Conservation (phyloP, 53 echinoderm and acorn worm genomes). For the Antedon mediterranea region DNA sequence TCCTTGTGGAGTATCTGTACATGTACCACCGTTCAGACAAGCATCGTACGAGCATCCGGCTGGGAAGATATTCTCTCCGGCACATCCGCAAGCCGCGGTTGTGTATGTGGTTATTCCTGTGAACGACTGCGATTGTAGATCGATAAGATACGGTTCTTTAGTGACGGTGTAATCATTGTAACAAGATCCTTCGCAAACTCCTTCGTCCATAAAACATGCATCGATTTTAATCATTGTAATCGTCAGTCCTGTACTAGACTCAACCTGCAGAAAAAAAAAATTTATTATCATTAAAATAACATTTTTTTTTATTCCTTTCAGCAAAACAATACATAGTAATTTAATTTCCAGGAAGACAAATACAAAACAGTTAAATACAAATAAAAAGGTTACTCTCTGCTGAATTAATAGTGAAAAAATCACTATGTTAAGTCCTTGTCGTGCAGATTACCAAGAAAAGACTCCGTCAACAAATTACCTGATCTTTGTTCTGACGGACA, state of each 20-base stretch:
- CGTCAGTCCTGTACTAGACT: conserved; percentile 29
- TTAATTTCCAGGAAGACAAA: too few relatives aligned
- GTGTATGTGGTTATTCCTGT: conserved; percentile 58
- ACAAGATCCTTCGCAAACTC: conserved; percentile 82
- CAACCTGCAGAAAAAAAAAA: conserved; percentile 33
- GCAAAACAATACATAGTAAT: too few relatives aligned
- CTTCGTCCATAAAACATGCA: conserved; percentile 50
- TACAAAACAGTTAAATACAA: too few relatives aligned
- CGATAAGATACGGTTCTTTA: conserved; percentile 52
- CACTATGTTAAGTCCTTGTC: too few relatives aligned
- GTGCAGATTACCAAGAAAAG: too few relatives aligned
- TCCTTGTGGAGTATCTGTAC: conserved; percentile 46
- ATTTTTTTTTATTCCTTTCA: too few relatives aligned
- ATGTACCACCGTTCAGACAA: conserved; percentile 85
- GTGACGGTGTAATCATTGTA: conserved; percentile 65
- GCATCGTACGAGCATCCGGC: conserved; percentile 36
- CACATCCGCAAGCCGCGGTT: conserved; percentile 53
- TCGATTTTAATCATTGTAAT: conserved; percentile 73
- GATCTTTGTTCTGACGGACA: conserved; percentile 25
- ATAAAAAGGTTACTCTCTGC: too few relatives aligned
- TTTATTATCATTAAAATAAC: too few relatives aligned
- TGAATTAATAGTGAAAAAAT: too few relatives aligned
- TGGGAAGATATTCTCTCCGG: conserved; percentile 20
- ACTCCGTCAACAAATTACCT: conserved; percentile 25
- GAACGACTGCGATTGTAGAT: conserved; percentile 49